Base-by-base conservation (phyloP, 2,888 invertebrate genomes). In the Drosophila tripunctata region DNA sequence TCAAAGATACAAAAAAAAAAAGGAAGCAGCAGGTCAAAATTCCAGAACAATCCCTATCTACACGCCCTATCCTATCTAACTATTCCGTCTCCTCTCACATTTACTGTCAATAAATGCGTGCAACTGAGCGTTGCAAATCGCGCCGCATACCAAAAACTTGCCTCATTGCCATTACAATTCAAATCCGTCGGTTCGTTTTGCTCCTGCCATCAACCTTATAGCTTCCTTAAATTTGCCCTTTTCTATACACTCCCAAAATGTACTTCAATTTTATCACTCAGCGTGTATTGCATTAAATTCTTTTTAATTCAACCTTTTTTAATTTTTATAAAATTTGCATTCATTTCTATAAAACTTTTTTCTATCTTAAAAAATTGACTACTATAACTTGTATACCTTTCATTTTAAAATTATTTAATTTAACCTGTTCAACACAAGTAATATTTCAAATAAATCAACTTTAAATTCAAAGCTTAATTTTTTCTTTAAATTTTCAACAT, bases 81-180 rank as follows among this genome's bases (percentile, higher is more conserved):
- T 31, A 31, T 19, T 6, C 8, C 19, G 10, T 33, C 4, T 7
- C 36, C 48, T 12, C 10, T 7, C 5, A 17, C 31, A 14, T 15
- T 31, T 12, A 12, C 48, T 31, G 7, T 12, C 68, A 64, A 65
- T 68, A 68, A 74, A 63, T 64, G 88, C 80, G 80, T 82, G 83
- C 88, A 88, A 86, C 83, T 63, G 60, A 83, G 83, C 88, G 88
- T 80, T 87, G 80, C 88, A 87, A 81, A 81, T 86, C 83, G 66
- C 54, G 61, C 54, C 48, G 35, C 63, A 63, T 55, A 41, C 54
- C 74, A 21, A 19, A 47, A 55, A 51, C 56, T 55, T 50, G 41
- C 58, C 60, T 12, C 75, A 70, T 35, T 22, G 30, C 60, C 36
- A 52, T 50, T 56, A 45, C 57, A 33, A 43, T 45, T 43, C 30